Percentiles rank a stretch among this genome's conserved stretches.
These are phyloP conservation scores for Drosophila mojavensis DNA, from an alignment of 1,140 invertebrate species.

Conservation along the genomic window DNA sequence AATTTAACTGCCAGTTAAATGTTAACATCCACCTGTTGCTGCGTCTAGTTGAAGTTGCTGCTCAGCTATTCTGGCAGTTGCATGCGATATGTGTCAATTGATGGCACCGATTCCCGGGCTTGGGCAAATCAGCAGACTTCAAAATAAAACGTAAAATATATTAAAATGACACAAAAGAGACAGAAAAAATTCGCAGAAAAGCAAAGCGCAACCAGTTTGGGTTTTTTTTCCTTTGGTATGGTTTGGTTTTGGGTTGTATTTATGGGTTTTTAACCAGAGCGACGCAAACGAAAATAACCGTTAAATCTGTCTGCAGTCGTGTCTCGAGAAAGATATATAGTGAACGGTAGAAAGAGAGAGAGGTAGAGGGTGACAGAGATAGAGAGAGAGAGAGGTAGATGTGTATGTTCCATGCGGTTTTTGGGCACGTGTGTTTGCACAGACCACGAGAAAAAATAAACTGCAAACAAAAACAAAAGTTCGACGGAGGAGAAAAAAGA, in stretches of 20 bases:
- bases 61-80: conserved; percentile 4
- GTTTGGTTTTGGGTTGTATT: conserved; percentile 26
- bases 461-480: conserved; percentile 61
- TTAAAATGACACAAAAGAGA: conserved; percentile 13
- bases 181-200: conserved; percentile 62
- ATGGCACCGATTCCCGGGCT: conserved; percentile 63
- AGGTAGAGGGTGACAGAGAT: neutral
- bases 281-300: conserved; percentile 47
- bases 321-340: conserved; percentile 4
- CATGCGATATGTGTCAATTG: conserved; percentile 65
- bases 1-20: conserved; percentile 7
- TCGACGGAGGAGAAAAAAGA: conserved; percentile 1
- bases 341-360: neutral
- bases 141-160: conserved; percentile 5
- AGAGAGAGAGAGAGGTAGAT: neutral
- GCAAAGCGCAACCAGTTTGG: conserved; percentile 63
- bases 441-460: conserved; percentile 28
- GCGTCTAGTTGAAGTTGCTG: conserved; percentile 17
- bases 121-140: conserved; percentile 63
- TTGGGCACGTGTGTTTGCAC: conserved; percentile 54
- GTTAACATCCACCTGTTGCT: conserved; percentile 18
- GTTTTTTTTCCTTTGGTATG: conserved; percentile 11
- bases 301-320: conserved; percentile 52
- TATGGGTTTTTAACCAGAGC: conserved; percentile 26
- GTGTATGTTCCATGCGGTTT: conserved; percentile 10